phyloP scores from a whole-genome alignment of 2,888 invertebrate species.

The Caenorhabditis sp. region DNA sequence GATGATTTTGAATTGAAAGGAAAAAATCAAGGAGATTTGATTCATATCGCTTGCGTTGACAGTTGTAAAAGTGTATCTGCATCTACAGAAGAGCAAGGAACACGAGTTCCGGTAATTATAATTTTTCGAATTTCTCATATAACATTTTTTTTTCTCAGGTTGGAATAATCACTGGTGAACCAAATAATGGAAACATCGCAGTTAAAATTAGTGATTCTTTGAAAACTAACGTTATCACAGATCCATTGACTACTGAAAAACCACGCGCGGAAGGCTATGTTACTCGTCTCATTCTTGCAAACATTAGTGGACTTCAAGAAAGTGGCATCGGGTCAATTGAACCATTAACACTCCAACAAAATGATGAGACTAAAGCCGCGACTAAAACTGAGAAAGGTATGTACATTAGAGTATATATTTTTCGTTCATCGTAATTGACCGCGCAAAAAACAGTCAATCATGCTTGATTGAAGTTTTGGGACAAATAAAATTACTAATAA shows the following conservation, averaged over 20 bases:
- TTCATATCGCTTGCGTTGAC: slow-evolving; percentile 57
- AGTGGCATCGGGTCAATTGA: slow-evolving; percentile 32
- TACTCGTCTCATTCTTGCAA: slow-evolving; percentile 38
- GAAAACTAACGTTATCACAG: slow-evolving; percentile 19
- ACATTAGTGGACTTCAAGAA: slow-evolving; percentile 33
- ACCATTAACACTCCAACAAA: slow-evolving; percentile 37
- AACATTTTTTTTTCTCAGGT: slow-evolving; percentile 8
- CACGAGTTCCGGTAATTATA: slow-evolving; percentile 3
- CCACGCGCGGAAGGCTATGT: slow-evolving; percentile 43
- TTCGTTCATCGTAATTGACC: neutral
- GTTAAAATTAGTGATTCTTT: neutral
- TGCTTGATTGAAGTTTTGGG: slow-evolving; percentile 23
- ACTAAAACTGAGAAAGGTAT: slow-evolving; percentile 27
- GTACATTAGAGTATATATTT: neutral
- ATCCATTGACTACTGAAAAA: slow-evolving; percentile 22
- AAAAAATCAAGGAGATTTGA: slow-evolving; percentile 33
- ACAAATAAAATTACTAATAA: slow-evolving; percentile 10
- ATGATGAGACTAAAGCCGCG: slow-evolving; percentile 29
- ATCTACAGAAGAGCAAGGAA: slow-evolving; percentile 6
- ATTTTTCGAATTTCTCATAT: no score
- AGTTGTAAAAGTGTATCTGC: slow-evolving; percentile 28
- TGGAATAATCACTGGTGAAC: slow-evolving; percentile 46
- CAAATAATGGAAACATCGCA: slow-evolving; percentile 35
- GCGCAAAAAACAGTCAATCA: slow-evolving; percentile 5
- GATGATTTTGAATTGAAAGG: slow-evolving; percentile 47